Conservation (phyloP, 35 echinoderm and acorn worm species). For the Lytechinus pictus region DNA sequence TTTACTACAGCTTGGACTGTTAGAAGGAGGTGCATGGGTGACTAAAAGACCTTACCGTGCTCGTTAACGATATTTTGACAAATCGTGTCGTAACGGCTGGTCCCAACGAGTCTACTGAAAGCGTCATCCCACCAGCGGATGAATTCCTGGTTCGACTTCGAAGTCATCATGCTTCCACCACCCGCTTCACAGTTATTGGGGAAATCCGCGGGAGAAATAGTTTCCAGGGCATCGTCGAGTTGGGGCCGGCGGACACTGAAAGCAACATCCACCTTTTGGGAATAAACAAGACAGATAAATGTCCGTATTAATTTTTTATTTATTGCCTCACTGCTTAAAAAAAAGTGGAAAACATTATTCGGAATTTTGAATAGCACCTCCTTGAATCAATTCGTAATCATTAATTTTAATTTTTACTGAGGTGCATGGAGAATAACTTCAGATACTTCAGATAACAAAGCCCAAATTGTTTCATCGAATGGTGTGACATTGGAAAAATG, state of each 20-base stretch:
- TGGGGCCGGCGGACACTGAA: not conserved
- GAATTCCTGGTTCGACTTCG: constrained; percentile 25
- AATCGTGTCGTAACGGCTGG: constrained; percentile 25
- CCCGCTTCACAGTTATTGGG: not conserved
- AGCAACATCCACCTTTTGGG: not conserved
- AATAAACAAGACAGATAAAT: not conserved
- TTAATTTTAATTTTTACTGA: too few species aligned
- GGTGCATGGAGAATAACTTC: too few species aligned
- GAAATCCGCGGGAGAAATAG: constrained; percentile 3
- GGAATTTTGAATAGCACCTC: too few species aligned
- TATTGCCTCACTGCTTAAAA: not conserved
- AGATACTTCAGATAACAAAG: too few species aligned
- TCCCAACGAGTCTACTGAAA: constrained; percentile 6
- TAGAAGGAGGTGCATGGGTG: too few species aligned
- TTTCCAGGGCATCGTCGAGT: not conserved
- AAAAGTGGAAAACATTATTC: too few species aligned
- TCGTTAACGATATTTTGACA: constrained; percentile 3
- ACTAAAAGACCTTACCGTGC: not conserved
- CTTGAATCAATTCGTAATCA: too few species aligned
- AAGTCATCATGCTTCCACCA: constrained; percentile 36
- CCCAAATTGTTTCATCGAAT: too few species aligned
- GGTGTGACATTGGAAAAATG: too few species aligned
- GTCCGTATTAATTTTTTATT: not conserved
- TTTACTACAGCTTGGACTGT: too few species aligned
- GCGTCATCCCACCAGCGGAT: constrained; percentile 20